phyloP scores from a whole-genome alignment of 2,888 invertebrate species.

The Theodoxus fluviatilis region DNA sequence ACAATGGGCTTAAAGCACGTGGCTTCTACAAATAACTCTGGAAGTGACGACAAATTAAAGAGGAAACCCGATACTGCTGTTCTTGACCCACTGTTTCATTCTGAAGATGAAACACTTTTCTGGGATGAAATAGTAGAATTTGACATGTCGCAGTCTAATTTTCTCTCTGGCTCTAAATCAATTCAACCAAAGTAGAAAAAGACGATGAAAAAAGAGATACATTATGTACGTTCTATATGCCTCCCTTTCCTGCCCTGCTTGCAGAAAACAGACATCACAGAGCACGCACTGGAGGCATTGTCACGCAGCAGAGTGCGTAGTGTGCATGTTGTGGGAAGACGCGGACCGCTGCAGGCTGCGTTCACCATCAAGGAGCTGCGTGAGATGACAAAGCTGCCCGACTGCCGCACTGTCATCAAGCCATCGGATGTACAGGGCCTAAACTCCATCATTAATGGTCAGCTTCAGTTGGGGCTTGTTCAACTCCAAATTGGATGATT shows the following conservation, averaged over 20 bases:
- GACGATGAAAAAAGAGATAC: not conserved
- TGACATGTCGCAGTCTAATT: too few relatives aligned
- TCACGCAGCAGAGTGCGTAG: slow-evolving; percentile 79
- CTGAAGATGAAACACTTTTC: too few relatives aligned
- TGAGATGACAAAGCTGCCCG: slow-evolving; percentile 84
- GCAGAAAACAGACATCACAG: slow-evolving; percentile 87
- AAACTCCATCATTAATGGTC: slow-evolving; percentile 48
- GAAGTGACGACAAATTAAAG: too few relatives aligned
- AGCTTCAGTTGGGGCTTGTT: too few relatives aligned
- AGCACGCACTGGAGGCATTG: slow-evolving; percentile 77
- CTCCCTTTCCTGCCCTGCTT: too few relatives aligned
- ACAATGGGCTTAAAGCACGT: too few relatives aligned
- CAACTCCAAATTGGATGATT: too few relatives aligned
- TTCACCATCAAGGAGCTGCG: slow-evolving; percentile 97
- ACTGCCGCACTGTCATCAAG: slow-evolving; percentile 76
- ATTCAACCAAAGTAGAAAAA: not conserved
- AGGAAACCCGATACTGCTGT: too few relatives aligned
- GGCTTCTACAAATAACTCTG: too few relatives aligned
- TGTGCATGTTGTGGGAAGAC: slow-evolving; percentile 85
- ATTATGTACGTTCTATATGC: not conserved
- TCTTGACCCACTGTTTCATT: too few relatives aligned
- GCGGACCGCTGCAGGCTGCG: slow-evolving; percentile 95
- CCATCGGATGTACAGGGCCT: slow-evolving; percentile 74
- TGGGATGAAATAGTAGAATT: too few relatives aligned
- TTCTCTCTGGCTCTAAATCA: too few relatives aligned